Evolutionary conservation across 2,797 vertebrate species (phyloP).

Genomic region (Hippoglossus hippoglossus): DNA sequence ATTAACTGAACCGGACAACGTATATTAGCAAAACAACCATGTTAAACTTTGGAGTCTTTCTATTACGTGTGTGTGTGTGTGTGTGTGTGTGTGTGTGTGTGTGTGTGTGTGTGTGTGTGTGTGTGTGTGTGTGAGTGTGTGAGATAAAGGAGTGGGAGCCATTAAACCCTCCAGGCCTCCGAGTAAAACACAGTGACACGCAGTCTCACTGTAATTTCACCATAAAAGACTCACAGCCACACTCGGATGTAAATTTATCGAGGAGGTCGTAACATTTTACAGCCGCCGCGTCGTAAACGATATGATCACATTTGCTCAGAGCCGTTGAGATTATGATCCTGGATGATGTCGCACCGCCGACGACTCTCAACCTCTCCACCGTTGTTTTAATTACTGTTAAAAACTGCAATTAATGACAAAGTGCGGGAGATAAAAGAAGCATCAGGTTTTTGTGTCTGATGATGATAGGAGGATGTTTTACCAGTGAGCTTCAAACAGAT

Average conservation of each 20-base stretch:
- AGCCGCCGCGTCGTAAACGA: constrained; percentile 51
- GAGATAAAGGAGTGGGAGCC: constrained; percentile 46
- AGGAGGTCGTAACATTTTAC: constrained; percentile 67
- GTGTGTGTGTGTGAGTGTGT: neutral
- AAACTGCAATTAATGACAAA: constrained; percentile 49
- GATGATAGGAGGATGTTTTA: neutral
- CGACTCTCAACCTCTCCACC: constrained; percentile 38
- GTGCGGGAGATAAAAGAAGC: constrained; percentile 34
- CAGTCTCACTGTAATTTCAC: constrained; percentile 46
- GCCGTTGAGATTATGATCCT: constrained; percentile 59
- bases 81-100: too few relatives aligned
- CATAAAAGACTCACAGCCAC: constrained; percentile 57
- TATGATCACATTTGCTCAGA: constrained; percentile 63
- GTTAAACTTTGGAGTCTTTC: too few relatives aligned
- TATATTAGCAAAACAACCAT: too few relatives aligned
- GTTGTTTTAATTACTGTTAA: constrained; percentile 58
- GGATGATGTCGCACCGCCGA: constrained; percentile 42
- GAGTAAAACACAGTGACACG: constrained; percentile 43
- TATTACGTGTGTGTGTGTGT: too few relatives aligned
- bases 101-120: neutral
- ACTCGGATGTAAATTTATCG: constrained; percentile 63
- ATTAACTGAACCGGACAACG: too few relatives aligned
- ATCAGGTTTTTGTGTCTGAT: constrained; percentile 37
- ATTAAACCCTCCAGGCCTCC: constrained; percentile 39
- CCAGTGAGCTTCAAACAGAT: neutral